Evolutionary conservation across 1,140 invertebrate species (phyloP).

Genomic region (Drosophila suzukii): DNA sequence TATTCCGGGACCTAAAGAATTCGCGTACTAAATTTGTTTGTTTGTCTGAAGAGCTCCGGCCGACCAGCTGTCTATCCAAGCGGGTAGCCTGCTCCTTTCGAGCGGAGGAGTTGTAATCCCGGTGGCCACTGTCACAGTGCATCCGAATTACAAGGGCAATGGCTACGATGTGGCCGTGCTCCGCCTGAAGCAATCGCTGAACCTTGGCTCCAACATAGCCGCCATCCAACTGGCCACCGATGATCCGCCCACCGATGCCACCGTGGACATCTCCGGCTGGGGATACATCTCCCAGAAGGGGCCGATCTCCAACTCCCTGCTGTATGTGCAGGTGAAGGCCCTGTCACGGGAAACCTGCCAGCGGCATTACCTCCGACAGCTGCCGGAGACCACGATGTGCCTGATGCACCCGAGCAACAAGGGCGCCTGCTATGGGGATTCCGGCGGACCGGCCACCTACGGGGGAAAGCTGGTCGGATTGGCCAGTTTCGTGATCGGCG

Average conservation of each 20-base stretch:
- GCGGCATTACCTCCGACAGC: constrained; percentile 13
- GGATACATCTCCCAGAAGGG: constrained; percentile 69
- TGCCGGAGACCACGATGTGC: constrained; percentile 62
- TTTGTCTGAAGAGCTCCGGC: constrained; percentile 7
- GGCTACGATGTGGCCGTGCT: constrained; percentile 84
- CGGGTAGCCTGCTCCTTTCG: constrained; percentile 53
- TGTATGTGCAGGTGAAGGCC: constrained; percentile 45
- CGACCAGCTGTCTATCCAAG: constrained; percentile 37
- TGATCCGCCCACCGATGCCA: constrained; percentile 52
- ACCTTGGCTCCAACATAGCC: constrained; percentile 70
- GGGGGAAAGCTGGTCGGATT: constrained; percentile 59
- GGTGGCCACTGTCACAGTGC: constrained; percentile 59
- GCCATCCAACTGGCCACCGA: constrained; percentile 64
- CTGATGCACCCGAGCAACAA: constrained; percentile 56
- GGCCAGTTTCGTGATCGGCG: constrained; percentile 64
- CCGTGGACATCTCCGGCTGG: constrained; percentile 85
- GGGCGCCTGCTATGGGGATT: constrained; percentile 77
- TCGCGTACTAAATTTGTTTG: background rate
- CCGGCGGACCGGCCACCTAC: constrained; percentile 76
- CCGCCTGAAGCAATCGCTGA: constrained; percentile 64
- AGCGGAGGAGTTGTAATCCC: constrained; percentile 26
- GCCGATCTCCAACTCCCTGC: constrained; percentile 50
- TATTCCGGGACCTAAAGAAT: background rate
- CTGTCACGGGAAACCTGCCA: constrained; percentile 42
- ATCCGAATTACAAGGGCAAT: constrained; percentile 70